Conservation (phyloP, 2,113 vertebrate genomes). For the Rana temporaria region DNA sequence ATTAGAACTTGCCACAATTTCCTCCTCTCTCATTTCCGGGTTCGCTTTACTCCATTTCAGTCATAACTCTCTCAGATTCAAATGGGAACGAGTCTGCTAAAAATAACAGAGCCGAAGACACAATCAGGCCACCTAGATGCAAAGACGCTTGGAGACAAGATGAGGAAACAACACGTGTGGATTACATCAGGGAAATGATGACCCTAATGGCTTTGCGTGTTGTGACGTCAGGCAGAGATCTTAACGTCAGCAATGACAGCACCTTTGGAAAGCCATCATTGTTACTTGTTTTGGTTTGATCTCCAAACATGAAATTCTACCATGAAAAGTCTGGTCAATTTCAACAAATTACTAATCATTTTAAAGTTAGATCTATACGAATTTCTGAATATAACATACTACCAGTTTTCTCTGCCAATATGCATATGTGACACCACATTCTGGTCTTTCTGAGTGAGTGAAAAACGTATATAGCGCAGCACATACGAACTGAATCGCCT, state of each 20-base stretch:
- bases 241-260: constrained; percentile 5
- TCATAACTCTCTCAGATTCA: constrained; percentile 3
- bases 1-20: constrained; percentile 29
- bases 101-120: constrained; percentile 19
- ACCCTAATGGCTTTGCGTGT: not conserved
- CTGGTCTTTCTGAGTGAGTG: too few species aligned
- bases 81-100: constrained; percentile 14
- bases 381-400: too few species aligned
- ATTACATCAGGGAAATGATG: constrained; percentile 24
- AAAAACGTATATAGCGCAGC: too few species aligned
- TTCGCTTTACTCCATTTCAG: constrained; percentile 7
- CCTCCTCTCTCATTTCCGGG: constrained; percentile 30
- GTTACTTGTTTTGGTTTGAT: too few species aligned
- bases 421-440: too few species aligned
- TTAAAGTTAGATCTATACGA: too few species aligned
- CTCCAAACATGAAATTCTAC: too few species aligned
- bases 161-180: not conserved
- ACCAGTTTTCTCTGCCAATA: too few species aligned
- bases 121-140: not conserved
- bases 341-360: too few species aligned
- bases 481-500: too few species aligned
- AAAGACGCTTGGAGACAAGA: not conserved
- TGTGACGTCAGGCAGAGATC: not conserved
- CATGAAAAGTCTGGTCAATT: too few species aligned
- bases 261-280: not conserved